Evolutionary conservation across 2,113 vertebrate genomes (phyloP).

Genomic region (Ancistrus triradiatus): DNA sequence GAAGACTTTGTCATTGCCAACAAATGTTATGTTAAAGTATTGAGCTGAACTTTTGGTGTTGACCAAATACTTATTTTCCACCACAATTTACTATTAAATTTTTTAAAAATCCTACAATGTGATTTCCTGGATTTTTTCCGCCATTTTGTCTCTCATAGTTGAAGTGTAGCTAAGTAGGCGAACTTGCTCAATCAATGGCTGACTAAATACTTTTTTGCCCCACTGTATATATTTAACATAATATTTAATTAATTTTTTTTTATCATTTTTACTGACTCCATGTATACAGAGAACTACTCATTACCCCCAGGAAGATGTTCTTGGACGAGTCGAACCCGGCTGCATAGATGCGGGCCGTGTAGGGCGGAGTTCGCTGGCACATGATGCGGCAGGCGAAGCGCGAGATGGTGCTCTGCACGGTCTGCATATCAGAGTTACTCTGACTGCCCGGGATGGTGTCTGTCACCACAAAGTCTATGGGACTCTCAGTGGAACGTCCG

Average conservation of each 20-base stretch:
- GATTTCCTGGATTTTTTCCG: too few species aligned
- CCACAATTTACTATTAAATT: too few species aligned
- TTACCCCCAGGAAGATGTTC: constrained; percentile 99
- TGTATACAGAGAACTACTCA: too few species aligned
- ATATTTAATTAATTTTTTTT: neutral
- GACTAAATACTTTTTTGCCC: neutral
- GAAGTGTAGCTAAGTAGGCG: too few species aligned
- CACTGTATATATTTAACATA: neutral
- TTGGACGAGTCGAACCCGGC: constrained; percentile 98
- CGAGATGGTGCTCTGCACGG: constrained; percentile 97
- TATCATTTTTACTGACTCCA: too few species aligned
- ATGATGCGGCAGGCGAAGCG: constrained; percentile 97
- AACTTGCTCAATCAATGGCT: too few species aligned
- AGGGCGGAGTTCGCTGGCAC: constrained; percentile 91
- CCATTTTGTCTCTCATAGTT: too few species aligned
- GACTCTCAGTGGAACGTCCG: constrained; percentile 94
- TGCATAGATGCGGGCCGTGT: constrained; percentile 93
- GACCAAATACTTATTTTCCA: too few species aligned
- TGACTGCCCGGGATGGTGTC: constrained; percentile 95
- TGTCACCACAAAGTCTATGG: constrained; percentile 97
- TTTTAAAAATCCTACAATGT: too few species aligned
- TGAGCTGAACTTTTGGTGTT: too few species aligned
- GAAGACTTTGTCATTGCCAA: too few species aligned
- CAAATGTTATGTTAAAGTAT: too few species aligned
- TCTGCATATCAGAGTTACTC: constrained; percentile 89